These are phyloP conservation scores for Muschampia plurimacula DNA, from an alignment of 2,888 invertebrate genomes.

Conservation along the genomic window DNA sequence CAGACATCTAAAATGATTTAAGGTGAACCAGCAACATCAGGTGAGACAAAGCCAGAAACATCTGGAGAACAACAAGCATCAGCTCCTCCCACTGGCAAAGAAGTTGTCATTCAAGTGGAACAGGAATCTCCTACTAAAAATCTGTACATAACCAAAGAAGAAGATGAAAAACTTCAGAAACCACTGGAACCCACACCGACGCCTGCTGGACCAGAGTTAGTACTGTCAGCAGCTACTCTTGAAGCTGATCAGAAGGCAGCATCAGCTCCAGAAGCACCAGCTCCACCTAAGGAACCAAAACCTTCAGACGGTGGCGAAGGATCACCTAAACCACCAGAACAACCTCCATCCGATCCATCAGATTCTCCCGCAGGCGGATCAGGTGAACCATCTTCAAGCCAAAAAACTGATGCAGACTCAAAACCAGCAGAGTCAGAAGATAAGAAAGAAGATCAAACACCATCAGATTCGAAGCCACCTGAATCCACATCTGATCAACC, in stretches of 20 bases:
- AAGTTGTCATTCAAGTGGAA: constrained; percentile 70
- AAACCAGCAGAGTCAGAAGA: constrained; percentile 35
- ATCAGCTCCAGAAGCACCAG: constrained; percentile 34
- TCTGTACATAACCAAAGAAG: constrained; percentile 68
- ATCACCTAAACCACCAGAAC: constrained; percentile 11
- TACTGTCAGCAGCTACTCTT: constrained; percentile 71
- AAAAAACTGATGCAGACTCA: constrained; percentile 28
- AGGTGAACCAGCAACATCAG: constrained; percentile 54
- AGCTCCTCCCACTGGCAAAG: constrained; percentile 62
- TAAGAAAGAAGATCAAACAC: constrained; percentile 47
- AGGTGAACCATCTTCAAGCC: constrained; percentile 13
- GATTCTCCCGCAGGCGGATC: constrained; percentile 28
- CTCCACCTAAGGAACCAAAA: constrained; percentile 1
- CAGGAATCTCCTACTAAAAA: constrained; percentile 61
- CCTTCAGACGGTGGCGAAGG: constrained; percentile 23
- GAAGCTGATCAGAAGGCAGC: constrained; percentile 58
- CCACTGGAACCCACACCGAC: constrained; percentile 71
- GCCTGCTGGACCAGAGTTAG: constrained; percentile 57
- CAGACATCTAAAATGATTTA: not conserved
- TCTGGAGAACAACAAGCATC: constrained; percentile 54
- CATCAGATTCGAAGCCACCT: constrained; percentile 55
- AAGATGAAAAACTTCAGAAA: constrained; percentile 67
- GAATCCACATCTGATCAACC: constrained; percentile 42
- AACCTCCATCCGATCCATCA: constrained; percentile 16
- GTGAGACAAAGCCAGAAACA: constrained; percentile 63